Conservation (phyloP, 1,140 invertebrate species). For the Acromyrmex echinatior region DNA sequence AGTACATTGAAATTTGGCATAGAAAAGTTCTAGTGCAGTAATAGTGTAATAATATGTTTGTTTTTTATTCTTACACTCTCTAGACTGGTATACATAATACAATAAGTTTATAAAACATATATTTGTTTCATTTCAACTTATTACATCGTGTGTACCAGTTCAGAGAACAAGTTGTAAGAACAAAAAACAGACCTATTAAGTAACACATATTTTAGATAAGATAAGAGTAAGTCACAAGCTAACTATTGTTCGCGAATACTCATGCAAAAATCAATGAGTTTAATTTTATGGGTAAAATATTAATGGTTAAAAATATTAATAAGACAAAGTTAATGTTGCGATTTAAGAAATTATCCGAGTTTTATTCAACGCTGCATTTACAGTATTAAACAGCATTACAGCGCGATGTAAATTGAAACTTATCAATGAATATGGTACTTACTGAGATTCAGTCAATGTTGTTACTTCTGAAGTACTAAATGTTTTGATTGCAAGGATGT, state of each 20-base stretch:
- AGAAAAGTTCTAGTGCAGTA: too few relatives aligned
- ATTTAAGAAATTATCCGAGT: neutral
- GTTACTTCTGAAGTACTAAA: neutral
- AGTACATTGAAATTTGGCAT: too few relatives aligned
- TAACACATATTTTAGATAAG: neutral
- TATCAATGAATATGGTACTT: neutral
- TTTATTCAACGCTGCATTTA: neutral
- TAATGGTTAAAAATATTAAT: neutral
- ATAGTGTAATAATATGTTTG: too few relatives aligned
- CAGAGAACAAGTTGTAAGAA: too few relatives aligned
- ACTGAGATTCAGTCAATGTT: neutral
- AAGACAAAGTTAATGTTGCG: neutral
- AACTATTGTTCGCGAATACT: neutral
- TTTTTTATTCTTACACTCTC: too few relatives aligned
- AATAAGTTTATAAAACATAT: too few relatives aligned
- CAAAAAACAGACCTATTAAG: too few relatives aligned
- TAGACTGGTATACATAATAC: too few relatives aligned
- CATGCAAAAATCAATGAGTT: neutral
- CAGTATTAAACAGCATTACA: neutral
- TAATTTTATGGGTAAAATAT: neutral
- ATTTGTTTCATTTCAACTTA: too few relatives aligned
- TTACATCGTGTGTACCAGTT: too few relatives aligned
- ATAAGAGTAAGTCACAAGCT: neutral
- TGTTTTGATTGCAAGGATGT: neutral
- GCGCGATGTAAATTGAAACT: neutral